phyloP scores from a whole-genome alignment of 2,888 invertebrate species.

The Heliconius aoede region DNA sequence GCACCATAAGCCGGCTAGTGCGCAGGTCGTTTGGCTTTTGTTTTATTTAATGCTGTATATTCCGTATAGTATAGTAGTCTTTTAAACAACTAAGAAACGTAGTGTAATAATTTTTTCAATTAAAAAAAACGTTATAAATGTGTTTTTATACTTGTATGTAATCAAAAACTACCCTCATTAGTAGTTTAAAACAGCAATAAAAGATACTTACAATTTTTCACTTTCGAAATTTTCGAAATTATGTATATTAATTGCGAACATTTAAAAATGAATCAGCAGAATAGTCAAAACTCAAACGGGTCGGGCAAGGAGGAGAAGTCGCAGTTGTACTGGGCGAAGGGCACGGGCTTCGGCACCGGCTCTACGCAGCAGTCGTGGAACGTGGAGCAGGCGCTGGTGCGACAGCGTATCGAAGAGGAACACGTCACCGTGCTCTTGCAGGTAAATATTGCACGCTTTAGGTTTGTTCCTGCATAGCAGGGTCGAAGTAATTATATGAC shows the following conservation, averaged over 20 bases:
- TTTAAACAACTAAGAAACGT: no score
- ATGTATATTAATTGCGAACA: background rate
- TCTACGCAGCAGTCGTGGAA: slow-evolving; percentile 98
- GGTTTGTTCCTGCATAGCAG: background rate
- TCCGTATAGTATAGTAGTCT: no score
- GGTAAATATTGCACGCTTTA: slow-evolving; percentile 59
- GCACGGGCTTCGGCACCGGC: slow-evolving; percentile 98
- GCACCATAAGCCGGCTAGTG: slow-evolving; percentile 86
- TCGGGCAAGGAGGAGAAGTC: slow-evolving; percentile 85
- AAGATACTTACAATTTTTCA: no score
- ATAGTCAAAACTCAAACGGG: slow-evolving; percentile 78
- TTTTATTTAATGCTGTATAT: background rate
- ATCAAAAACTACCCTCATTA: no score
- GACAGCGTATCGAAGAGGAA: slow-evolving; percentile 96
- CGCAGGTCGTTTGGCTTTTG: slow-evolving; percentile 31
- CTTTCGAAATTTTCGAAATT: no score
- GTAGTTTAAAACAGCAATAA: no score
- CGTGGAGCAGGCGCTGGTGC: slow-evolving; percentile 95
- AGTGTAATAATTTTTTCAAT: no score
- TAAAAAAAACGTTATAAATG: no score
- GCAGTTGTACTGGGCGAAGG: slow-evolving; percentile 96
- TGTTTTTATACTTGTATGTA: no score
- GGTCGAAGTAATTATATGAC: no score
- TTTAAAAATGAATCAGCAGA: slow-evolving; percentile 53
- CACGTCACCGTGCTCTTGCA: slow-evolving; percentile 93